Evolutionary conservation across 2,797 vertebrate species (phyloP), one percentile per base, ranked within the genome.

Genomic region (Pangasius macronema): DNA sequence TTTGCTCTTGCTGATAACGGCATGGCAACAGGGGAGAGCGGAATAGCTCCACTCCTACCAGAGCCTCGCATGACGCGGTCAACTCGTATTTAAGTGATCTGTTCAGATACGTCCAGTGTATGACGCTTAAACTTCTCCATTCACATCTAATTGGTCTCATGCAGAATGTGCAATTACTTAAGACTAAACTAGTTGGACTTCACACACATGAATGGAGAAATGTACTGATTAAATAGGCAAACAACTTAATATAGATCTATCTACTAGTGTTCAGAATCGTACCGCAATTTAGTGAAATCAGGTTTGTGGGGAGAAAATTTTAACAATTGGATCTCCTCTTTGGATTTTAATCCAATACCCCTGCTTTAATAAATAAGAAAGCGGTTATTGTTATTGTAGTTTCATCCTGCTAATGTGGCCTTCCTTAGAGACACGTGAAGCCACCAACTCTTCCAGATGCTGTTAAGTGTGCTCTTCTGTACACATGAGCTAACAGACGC

Each of bases 1-100:
- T 89, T 92, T 92, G 93, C 93, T 95, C 95, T 85, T 89, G 89
- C 91, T 92, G 89, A 92, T 91, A 91, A 91, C 42, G 24, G 89
- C 92, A 91, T 91, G 87, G 92, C 89, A 92, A 93, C 90, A 86
- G 53, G 67, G 63, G 49, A 46, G 83, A 87, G 87, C 61, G 7
- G 87, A 68, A 85, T 84, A 86, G 76, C 86, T 82, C 65, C 49
- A 76, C 87, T 82, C 67, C 86, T 51, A 55, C 82, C 75, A 83
- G 82, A 83, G 79, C 70, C 5, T 30, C 53, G 5, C 51, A 1
- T 33, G 16, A 53, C 1, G 20, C 39, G 30, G 24, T 27, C 73
- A 55, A 16, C 33, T 24, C 22, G 33, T 27, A 2, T 39, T 80
- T 3, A 51, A 51, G 46, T 3, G 39, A 70, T 70, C 27, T 36